Evolutionary conservation across 2,888 invertebrate genomes (phyloP).

Genomic region (Girardia tigrina): DNA sequence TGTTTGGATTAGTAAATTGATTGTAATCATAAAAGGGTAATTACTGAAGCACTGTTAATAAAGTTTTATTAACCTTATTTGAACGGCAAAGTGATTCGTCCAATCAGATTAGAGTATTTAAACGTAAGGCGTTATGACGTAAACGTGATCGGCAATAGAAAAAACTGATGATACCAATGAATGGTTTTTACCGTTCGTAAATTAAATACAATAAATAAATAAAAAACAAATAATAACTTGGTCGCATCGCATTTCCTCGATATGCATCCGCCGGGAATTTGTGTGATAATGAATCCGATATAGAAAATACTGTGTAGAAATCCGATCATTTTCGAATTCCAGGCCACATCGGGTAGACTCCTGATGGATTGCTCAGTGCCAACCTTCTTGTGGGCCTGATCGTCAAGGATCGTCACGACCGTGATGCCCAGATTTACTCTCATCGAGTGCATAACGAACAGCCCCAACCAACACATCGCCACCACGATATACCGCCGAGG

Average conservation of each 20-base stretch:
- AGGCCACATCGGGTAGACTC: conserved; percentile 42
- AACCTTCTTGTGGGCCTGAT: conserved; percentile 40
- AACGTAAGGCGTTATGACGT: too few relatives aligned
- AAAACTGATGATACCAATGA: too few relatives aligned
- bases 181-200: too few relatives aligned
- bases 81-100: too few relatives aligned
- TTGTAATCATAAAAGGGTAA: too few relatives aligned
- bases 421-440: conserved; percentile 46
- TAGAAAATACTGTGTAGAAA: conserved; percentile 46
- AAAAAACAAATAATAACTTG: too few relatives aligned
- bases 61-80: too few relatives aligned
- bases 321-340: conserved; percentile 43
- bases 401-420: conserved; percentile 44
- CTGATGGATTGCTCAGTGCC: conserved; percentile 37
- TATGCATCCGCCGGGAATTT: conserved; percentile 45
- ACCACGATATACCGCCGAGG: conserved; percentile 42
- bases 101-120: too few relatives aligned
- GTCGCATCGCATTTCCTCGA: conserved; percentile 42
- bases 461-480: conserved; percentile 41
- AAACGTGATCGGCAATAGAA: too few relatives aligned
- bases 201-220: too few relatives aligned
- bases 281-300: conserved; percentile 44
- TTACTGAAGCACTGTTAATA: too few relatives aligned
- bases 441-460: conserved; percentile 44
- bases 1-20: too few relatives aligned